Conservation (phyloP, 2,797 vertebrate genomes). For the Danionella dracula region DNA sequence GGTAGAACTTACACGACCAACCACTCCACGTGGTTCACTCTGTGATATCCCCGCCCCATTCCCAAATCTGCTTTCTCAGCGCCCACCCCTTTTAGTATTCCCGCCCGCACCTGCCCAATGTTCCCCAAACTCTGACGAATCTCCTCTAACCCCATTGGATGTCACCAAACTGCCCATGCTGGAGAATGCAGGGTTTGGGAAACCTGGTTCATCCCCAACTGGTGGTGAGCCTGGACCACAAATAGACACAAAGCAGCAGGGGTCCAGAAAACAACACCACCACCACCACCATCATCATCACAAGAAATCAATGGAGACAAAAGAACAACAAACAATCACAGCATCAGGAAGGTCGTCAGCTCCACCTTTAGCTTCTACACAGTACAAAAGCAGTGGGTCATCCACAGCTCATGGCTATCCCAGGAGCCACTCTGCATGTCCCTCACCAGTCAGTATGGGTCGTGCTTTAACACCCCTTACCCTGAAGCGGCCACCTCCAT, state of each 20-base stretch:
- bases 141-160: conserved; percentile 90
- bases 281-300: conserved; percentile 49
- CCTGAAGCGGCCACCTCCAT: conserved; percentile 90
- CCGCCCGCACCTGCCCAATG: conserved; percentile 86
- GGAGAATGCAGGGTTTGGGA: conserved; percentile 80
- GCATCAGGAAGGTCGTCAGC: conserved; percentile 82
- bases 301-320: conserved; percentile 67
- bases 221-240: conserved; percentile 24
- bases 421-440: conserved; percentile 90
- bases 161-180: conserved; percentile 82
- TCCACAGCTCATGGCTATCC: conserved; percentile 84
- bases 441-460: conserved; percentile 90
- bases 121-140: conserved; percentile 94
- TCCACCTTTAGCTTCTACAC: conserved; percentile 82
- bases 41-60: conserved; percentile 92
- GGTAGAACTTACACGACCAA: conserved; percentile 68
- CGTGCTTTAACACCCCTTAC: conserved; percentile 85
- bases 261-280: conserved; percentile 26
- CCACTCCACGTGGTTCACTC: conserved; percentile 72
- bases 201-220: conserved; percentile 54
- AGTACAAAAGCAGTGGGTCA: conserved; percentile 77
- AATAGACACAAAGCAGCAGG: conserved; percentile 29
- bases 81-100: conserved; percentile 88
- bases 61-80: conserved; percentile 87
- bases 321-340: conserved; percentile 76